Base-by-base conservation (phyloP, 2,888 invertebrate species). In the Pyrrhia umbra region DNA sequence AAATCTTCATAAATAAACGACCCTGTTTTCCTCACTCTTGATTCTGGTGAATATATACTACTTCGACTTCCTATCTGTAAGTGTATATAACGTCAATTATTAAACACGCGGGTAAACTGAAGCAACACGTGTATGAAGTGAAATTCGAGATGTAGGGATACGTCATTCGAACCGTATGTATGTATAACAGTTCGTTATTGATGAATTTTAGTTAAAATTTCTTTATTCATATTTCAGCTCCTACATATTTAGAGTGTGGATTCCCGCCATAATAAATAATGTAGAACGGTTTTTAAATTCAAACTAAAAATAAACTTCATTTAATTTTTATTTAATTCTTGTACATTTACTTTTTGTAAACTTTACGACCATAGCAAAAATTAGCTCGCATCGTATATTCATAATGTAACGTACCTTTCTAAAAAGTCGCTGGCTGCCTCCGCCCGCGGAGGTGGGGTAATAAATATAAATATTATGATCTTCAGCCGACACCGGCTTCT, bases 391-490 rank as follows among this genome's bases (percentile, higher is more conserved):
- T 20, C 1, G 4, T 40, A 10, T 0, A 1, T 40, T 18, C 6
- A n/a, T n/a, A 3, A 4, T 18, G n/a, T n/a, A n/a, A 15, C 30
- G 72, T 92, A 98, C 98, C 96, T 99, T 99, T 90, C 99, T 96
- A 94, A 99, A 99, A 39, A 99, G 95, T 76, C 99, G 96, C 89
- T 99, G 99, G 88, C 98, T 98, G 15, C 99, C 99, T 5, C 99
- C 99, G 23, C 98, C 99, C 2, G 99, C 99, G 1, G 98, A 98
- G 13, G 99, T 98, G 0, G 99, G 99, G 94, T 99, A 99, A 92
- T 99, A 99, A 83, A 99, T 99, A 90, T 99, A 99, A 88, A 99
- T 99, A 91, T 99, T 99, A 91, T 99, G 99, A 94, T 99, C 99
- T 92, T 99, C 99, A 0, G 99, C 99, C 20, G 99, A 99, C 6